Evolutionary conservation across 2,888 invertebrate genomes (phyloP).

Genomic region (Ypsolopha scabrella): DNA sequence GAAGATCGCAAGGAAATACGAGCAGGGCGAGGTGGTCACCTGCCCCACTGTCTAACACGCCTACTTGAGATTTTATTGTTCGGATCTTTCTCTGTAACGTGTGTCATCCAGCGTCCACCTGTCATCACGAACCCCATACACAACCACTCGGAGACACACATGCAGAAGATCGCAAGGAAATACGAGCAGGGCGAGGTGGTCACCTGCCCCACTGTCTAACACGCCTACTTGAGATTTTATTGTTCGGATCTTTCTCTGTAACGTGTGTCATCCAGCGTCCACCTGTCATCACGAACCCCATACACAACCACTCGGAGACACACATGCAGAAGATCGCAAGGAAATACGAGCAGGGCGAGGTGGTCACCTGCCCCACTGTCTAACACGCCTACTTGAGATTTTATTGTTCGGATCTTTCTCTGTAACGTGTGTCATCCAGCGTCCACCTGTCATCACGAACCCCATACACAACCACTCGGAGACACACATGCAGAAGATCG

Average conservation of each 20-base stretch:
- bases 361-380: conserved; percentile 56
- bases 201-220: conserved; percentile 50
- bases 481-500: conserved; percentile 54
- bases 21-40: conserved; percentile 56
- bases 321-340: conserved; percentile 53
- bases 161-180: conserved; percentile 51
- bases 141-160: conserved; percentile 52
- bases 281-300: conserved; percentile 58
- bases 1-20: conserved; percentile 55
- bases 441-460: no score
- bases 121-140: conserved; percentile 60
- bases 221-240: no score
- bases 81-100: no score
- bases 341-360: conserved; percentile 57
- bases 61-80: no score
- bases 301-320: conserved; percentile 53
- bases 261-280: no score
- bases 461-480: conserved; percentile 54
- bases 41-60: conserved; percentile 43
- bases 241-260: no score
- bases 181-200: conserved; percentile 60
- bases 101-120: no score
- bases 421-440: no score
- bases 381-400: conserved; percentile 13
- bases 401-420: no score